Conservation (phyloP, 2,113 vertebrate genomes). For the Centrocercus urophasianus region DNA sequence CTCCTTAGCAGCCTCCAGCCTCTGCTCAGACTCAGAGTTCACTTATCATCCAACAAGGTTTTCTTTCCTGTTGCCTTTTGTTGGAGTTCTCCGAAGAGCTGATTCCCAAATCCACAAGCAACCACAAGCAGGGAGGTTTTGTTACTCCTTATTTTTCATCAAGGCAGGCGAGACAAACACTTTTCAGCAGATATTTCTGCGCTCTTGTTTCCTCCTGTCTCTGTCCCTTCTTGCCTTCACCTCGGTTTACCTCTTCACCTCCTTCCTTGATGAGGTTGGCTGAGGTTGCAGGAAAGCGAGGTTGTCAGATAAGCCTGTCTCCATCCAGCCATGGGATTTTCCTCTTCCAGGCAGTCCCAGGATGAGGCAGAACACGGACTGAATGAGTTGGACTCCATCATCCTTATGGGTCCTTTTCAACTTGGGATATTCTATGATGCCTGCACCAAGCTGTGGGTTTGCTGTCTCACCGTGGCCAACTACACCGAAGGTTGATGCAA, state of each 20-base stretch:
- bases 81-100: background rate
- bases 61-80: background rate
- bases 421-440: no score
- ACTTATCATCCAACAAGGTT: background rate
- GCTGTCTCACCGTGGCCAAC: accelerated
- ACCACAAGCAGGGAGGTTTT: background rate
- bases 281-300: background rate
- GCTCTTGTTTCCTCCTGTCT: conserved; percentile 1
- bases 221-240: conserved; percentile 51
- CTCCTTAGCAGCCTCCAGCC: background rate
- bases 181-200: background rate
- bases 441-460: background rate
- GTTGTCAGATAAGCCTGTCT: background rate
- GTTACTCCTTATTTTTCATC: background rate
- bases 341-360: background rate
- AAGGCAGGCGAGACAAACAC: background rate
- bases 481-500: background rate
- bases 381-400: background rate
- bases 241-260: conserved; percentile 20
- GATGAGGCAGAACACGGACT: background rate
- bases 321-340: background rate
- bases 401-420: no score
- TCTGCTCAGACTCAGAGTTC: background rate
- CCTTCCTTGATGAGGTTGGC: conserved; percentile 39
- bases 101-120: conserved; percentile 11